Percentiles rank a stretch among this genome's conserved stretches.
phyloP scores from a whole-genome alignment of 2,797 vertebrate genomes.

The Pangasius djambal region DNA sequence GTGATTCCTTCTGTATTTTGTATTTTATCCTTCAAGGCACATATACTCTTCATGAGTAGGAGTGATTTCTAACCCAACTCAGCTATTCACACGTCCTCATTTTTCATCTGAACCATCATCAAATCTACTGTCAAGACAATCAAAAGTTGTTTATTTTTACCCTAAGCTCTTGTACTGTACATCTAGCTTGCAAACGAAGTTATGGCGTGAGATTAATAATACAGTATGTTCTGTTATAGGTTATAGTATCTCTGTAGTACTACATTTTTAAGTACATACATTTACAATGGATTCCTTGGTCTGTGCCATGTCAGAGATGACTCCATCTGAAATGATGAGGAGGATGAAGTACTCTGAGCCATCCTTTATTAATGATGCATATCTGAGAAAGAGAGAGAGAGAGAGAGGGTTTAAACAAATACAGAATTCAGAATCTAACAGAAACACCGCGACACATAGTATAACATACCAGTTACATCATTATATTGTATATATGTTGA shows the following conservation, averaged over 20 bases:
- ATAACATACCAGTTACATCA: not conserved
- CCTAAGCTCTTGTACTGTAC: not conserved
- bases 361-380: constrained; percentile 91
- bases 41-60: constrained; percentile 9
- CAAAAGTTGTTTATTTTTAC: not conserved
- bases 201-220: not conserved
- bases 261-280: constrained; percentile 69
- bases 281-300: constrained; percentile 98
- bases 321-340: constrained; percentile 96
- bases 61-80: constrained; percentile 28
- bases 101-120: constrained; percentile 12
- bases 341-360: constrained; percentile 98
- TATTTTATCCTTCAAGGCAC: constrained; percentile 24
- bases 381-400: constrained; percentile 71
- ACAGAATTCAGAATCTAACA: not conserved
- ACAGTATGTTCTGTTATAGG: not conserved
- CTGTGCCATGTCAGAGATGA: constrained; percentile 99
- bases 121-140: not conserved
- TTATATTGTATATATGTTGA: not conserved
- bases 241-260: not conserved
- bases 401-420: not conserved
- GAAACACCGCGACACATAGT: not conserved
- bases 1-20: constrained; percentile 14
- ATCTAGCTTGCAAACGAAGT: not conserved
- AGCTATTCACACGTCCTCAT: not conserved